Base-by-base conservation (phyloP, 1,140 invertebrate species). In the Lepidurus packardi region DNA sequence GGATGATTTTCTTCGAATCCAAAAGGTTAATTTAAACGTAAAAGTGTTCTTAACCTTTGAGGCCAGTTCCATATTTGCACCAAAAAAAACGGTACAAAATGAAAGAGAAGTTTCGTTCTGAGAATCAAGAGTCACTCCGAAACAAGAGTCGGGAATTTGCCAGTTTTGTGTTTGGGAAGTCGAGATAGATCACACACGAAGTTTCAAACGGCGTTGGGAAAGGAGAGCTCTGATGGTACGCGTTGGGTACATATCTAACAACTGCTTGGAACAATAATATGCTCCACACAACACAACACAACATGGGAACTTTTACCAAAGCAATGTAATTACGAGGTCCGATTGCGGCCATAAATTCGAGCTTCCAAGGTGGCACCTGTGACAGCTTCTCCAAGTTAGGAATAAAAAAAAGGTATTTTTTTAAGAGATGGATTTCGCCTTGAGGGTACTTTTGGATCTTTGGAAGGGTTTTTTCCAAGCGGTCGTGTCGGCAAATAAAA, bases 291-390 rank as follows among this genome's bases (percentile, higher is more conserved):
- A 65, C 53, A 65, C 16, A 13, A 65, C 13, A 65, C 16, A 13
- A 65, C 53, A 65, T 65, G 53, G 53, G 53, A 65, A 65, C 13
- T 21, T 65, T 65, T 65, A 65, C 53, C 4, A 65, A 65, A 65
- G 53, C 53, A 65, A 65, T 65, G 53, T 65, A 65, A 65, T 65
- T 65, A 65, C 53, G 53, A 65, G 53, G 53, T 65, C 53, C 53
- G 53, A 65, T 65, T 65, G 53, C 53, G 9, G 53, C 21, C 53
- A 21, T 65, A 65, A 65, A 65, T 65, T 21, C 53, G 53, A 16
- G 53, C 53, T 65, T 65, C n/a, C 53, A 65, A 65, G 53, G 53
- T 65, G 53, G 53, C 53, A 65, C 21, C 53, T 13, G 53, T 65
- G 53, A 65, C 53, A 65, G 53, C 53, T 65, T 7, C 53, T 21